Conservation (phyloP, 2,113 vertebrate genomes). For the Phylloscopus trochilus region DNA sequence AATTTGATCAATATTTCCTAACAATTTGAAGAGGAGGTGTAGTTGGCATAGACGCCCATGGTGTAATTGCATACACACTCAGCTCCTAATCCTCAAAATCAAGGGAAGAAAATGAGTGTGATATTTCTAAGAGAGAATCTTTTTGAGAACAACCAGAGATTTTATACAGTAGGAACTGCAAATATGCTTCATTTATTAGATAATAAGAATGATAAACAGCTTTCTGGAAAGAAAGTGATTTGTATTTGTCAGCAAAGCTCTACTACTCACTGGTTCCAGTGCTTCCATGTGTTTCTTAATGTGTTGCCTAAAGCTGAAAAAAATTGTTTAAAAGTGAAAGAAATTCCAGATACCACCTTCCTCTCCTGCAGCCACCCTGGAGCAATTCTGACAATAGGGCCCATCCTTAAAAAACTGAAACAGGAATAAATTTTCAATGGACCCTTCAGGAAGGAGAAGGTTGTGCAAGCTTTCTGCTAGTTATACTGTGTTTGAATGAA, state of each 20-base stretch:
- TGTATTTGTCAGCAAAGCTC: neutral
- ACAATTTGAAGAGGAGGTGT: neutral
- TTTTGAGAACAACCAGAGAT: neutral
- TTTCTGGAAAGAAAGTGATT: neutral
- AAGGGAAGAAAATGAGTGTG: neutral
- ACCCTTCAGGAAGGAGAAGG: neutral
- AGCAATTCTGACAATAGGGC: neutral
- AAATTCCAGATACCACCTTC: neutral
- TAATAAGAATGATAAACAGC: neutral
- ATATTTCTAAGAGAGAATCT: neutral
- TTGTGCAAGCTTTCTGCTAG: neutral
- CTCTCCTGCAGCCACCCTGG: neutral
- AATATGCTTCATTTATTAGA: conserved; percentile 13
- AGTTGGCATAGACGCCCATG: neutral
- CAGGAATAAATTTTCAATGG: neutral
- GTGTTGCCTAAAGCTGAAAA: neutral
- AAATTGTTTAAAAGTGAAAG: neutral
- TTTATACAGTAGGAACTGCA: neutral
- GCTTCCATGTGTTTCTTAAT: neutral
- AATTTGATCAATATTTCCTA: neutral
- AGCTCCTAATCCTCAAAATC: neutral
- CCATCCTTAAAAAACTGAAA: neutral
- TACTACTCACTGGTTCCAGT: neutral
- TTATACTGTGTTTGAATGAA: neutral
- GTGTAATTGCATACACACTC: neutral